Evolutionary conservation across 2,888 invertebrate species (phyloP), one percentile per base, ranked within the genome.

Genomic region (Neoitamus cyanurus): DNA sequence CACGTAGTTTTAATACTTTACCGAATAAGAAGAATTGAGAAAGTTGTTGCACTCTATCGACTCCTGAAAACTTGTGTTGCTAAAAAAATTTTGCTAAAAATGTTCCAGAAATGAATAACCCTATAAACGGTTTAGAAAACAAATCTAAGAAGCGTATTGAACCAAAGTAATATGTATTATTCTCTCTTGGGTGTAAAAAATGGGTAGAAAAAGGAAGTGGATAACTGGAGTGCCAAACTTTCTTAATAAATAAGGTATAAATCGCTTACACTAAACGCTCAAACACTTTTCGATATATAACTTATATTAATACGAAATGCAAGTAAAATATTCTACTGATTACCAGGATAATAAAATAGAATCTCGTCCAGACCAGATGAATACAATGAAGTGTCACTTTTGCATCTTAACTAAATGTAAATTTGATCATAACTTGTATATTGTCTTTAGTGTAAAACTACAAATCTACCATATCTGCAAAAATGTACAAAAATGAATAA

Each of bases 341-440:
- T 70, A 3, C 28, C 31, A 28, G 13, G 69, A 30, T 48, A 20
- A 15, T 48, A 58, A 20, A 58, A 20, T 20, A 58, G 15, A 58
- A 25, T 15, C 7, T 58, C 58, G 25, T n/a, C 25, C 30, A 31
- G 11, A 15, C 15, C 31, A 1, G 11, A 70, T n/a, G 25, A 70
- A 70, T 28, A 31, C 30, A 70, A 70, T 70, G 31, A 30, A 70
- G 31, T 70, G 70, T 6, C 2, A 28, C 3, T 42, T 13, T 77
- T 25, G 25, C 9, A 42, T 28, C 1, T 46, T 28, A 42, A 46
- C 6, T 42, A 77, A 77, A 77, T 77, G n/a, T 58, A 20, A 58
- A 42, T 77, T 46, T 25, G 25, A 11, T 77, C 77, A 42, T 46
- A 77, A 77, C 25, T 42, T 46, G 20, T 25, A 77, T 77, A 77